Evolutionary conservation across 2,888 invertebrate genomes (phyloP), one percentile per base, ranked within the genome.

Genomic region (Ophioninae sp.): DNA sequence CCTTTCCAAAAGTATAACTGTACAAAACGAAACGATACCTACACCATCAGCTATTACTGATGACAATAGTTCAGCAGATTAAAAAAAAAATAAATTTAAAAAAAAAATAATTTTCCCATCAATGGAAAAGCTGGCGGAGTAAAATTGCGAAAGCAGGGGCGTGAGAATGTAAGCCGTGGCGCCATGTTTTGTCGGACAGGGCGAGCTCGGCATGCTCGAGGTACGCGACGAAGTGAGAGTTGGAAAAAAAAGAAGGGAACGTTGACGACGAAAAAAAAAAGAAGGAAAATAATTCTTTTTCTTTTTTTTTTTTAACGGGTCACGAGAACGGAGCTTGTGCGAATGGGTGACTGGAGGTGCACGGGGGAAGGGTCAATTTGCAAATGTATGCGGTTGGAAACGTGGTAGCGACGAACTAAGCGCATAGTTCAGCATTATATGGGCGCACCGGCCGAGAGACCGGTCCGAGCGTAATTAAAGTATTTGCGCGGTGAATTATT

Each of bases 401-500:
- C 59, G 76, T 68, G 79, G 72, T 74, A 86, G 83, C 73, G 82
- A 85, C 84, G 79, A 87, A 86, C 85, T 85, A 82, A 88, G 78
- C 83, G 81, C 85, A 85, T 86, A 84, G 87, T 86, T 88, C 81
- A 85, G 83, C 83, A 83, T 86, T 87, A 87, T 87, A 86, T 83
- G 59, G 80, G 82, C 83, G 82, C 65, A 63, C 63, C 75, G 68
- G 81, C 68, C 63, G 39, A 61, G 80, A 73, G 71, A 81, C 77
- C 44, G 74, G 76, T 74, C 80, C 69, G 73, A 71, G 79, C 78
- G 86, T 88, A 90, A 90, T 90, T 90, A 90, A 89, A 90, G 88
- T 90, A 88, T 90, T 90, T 88, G 88, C 86, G 77, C 81, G 82
- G 73, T 88, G 89, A 89, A 90, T 90, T 89, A 90, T 88, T 90